Evolutionary conservation across 2,888 invertebrate genomes (phyloP), one percentile per base, ranked within the genome.

Genomic region (Cecidostiba fungosa): DNA sequence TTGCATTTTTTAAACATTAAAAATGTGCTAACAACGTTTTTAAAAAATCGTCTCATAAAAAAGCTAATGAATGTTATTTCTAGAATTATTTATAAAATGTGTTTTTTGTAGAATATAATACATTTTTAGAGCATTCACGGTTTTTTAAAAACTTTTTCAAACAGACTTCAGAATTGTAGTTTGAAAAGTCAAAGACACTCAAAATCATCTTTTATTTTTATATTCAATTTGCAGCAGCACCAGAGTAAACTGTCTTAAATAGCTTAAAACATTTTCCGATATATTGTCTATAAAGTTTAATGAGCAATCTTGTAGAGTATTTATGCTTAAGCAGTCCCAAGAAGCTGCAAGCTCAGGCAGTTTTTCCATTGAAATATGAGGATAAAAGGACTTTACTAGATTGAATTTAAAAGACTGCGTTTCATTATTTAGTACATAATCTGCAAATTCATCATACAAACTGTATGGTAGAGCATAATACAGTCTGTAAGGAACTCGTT

Each of bases 301-400:
- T 59, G 10, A 6, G 54, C 87, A 87, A 88, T 90, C 76, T 87
- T 86, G 84, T 83, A 85, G 47, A 88, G 88, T 88, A 86, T 86
- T 78, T 72, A 86, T 88, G 87, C 86, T 88, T 72, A 90, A 87
- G 85, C 92, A 92, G 26, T 94, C 91, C 1, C 92, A 91, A 29
- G 94, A 94, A 66, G 95, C 94, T 73, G 94, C 94, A 23, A 89
- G 72, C 3, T 86, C 83, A 0, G 97, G 97, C 82, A 97, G 94
- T 0, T 96, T 96, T 93, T 97, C 97, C 0, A 95, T 95, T 70
- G 96, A 96, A 85, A 97, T 93, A 93, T 97, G 97, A 0, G 97
- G 97, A 94, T 96, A 97, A 93, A 96, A 96, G 0, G 94, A 94
- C 81, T 94, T 94, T 2, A 95, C 93, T 87, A 95, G 93, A 43